phyloP scores from a whole-genome alignment of 2,113 vertebrate species.

The Tychaedon coryphoeus region DNA sequence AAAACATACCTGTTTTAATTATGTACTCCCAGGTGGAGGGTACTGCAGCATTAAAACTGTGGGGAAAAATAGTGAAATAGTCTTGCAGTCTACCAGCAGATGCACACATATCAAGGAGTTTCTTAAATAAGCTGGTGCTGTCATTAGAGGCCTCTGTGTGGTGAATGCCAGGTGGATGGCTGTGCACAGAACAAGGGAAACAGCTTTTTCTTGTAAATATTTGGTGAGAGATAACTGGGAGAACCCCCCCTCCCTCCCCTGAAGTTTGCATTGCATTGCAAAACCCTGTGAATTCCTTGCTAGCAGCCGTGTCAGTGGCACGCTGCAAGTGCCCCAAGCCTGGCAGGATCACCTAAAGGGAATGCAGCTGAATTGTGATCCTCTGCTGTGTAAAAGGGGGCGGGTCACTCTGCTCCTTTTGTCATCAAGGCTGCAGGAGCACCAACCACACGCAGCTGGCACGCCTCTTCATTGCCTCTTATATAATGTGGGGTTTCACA shows the following conservation, averaged over 20 bases:
- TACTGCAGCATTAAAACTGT: background rate
- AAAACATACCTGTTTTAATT: background rate
- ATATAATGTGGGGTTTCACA: constrained; percentile 39
- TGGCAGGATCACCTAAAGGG: background rate
- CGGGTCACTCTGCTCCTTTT: constrained; percentile 17
- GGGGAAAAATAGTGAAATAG: background rate
- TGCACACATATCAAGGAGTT: background rate
- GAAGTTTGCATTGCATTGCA: background rate
- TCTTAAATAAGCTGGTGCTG: background rate
- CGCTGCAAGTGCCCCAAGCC: background rate
- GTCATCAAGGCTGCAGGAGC: constrained; percentile 33
- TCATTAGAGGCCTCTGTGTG: background rate
- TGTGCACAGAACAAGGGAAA: background rate
- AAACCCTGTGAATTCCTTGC: background rate
- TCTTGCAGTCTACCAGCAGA: background rate
- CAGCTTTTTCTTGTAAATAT: background rate
- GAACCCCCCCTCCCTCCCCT: background rate
- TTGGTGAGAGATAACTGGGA: background rate
- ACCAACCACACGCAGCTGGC: constrained; percentile 35
- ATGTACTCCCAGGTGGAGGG: background rate
- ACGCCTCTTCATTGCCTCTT: constrained; percentile 38
- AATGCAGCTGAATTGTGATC: background rate
- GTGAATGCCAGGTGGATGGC: background rate
- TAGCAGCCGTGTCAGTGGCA: background rate
- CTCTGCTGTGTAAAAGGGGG: constrained; percentile 43